Base-by-base conservation (phyloP, 2,888 invertebrate species). In the Sinopyrophorus schimmeli region DNA sequence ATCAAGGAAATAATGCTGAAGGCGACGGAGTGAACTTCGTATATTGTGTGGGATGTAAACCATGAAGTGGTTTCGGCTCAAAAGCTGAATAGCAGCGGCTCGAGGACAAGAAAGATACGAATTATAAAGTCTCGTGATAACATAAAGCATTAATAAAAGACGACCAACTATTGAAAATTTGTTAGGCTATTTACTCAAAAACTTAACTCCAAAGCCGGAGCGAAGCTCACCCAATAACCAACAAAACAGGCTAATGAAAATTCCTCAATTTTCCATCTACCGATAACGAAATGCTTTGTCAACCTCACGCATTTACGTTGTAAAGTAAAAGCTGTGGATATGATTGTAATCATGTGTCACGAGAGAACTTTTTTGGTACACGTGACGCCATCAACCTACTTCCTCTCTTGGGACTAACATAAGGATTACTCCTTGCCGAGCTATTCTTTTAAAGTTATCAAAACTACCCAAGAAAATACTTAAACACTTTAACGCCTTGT, bases 331-430 rank as follows among this genome's bases (percentile, higher is more conserved):
- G 35, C 37, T 47, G 41, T 31, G 39, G 30, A 40, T 43, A 48
- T 44, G 39, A 40, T 48, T 32, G 53, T 48, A 53, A 49, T 53
- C 49, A 53, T 41, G 49, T 53, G 53, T 50, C 42, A 42, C 41
- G 42, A 41, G 40, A 46, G 40, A 53, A 39, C 35, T 37, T 43
- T 44, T 20, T 32, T 27, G 39, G 38, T 46, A 40, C 44, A 39
- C 43, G 39, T 51, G 41, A 47, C 47, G 37, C 47, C 30, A 37
- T 47, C 51, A 37, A 51, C 47, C 46, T 51, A 40, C 35, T 20
- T 34, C 43, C 34, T 30, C 52, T 43, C 52, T 52, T 35, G 52
- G 52, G 47, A 47, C 20, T 34, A 37, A 42, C 47, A 42, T 38
- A 41, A 28, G 43, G 38, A 41, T 42, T 41, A 42, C 39, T 47